Conservation (phyloP, 2,888 invertebrate genomes). For the Dione juno region DNA sequence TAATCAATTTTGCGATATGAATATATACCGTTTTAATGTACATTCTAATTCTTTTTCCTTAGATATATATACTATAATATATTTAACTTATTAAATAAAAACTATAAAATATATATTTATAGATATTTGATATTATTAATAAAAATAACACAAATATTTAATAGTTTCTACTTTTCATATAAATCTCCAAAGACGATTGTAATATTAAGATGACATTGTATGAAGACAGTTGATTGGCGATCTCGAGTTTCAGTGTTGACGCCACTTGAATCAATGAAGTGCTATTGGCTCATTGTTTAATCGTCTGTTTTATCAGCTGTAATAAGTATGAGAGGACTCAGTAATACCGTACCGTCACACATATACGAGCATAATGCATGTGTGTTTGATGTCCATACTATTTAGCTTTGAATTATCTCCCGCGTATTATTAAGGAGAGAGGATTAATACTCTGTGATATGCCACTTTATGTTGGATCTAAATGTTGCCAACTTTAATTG, state of each 20-base stretch:
- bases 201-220: slow-evolving; percentile 30
- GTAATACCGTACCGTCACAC: neutral
- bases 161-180: slow-evolving; percentile 7
- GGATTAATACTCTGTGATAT: too few species aligned
- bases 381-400: too few species aligned
- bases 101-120: neutral
- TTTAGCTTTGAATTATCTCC: too few species aligned
- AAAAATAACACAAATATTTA: neutral
- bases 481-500: too few species aligned
- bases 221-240: slow-evolving; percentile 64
- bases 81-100: too few species aligned
- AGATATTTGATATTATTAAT: neutral
- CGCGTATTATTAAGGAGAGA: too few species aligned
- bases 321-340: slow-evolving; percentile 56
- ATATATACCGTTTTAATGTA: too few species aligned
- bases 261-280: slow-evolving; percentile 79
- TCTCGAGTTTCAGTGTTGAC: slow-evolving; percentile 71
- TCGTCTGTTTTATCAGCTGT: slow-evolving; percentile 79
- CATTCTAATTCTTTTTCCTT: too few species aligned
- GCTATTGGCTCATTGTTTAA: slow-evolving; percentile 78
- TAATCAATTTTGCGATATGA: too few species aligned
- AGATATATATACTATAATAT: too few species aligned
- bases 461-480: too few species aligned
- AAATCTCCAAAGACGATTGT: slow-evolving; percentile 21
- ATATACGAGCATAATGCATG: neutral